Percentiles rank a stretch among this genome's conserved stretches.
Conservation (phyloP, 2,797 vertebrate species). For the Enteromius thamalakanensis region DNA sequence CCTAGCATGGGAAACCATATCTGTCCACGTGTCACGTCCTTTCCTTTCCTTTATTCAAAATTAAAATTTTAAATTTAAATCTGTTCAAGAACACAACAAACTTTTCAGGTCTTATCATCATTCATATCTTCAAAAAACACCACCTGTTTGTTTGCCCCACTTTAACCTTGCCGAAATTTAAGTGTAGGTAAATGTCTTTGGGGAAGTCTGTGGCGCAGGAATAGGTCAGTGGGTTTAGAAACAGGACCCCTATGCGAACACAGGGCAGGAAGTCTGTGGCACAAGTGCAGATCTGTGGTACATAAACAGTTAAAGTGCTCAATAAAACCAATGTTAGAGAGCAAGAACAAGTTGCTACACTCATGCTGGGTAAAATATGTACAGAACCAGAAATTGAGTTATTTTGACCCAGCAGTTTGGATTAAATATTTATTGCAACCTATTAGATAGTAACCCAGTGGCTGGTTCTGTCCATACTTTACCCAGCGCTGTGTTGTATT, state of each 20-base stretch:
- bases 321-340: not conserved
- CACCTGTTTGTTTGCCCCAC: conserved; percentile 41
- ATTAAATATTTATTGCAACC: too few relatives aligned
- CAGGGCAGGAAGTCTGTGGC: conserved; percentile 55
- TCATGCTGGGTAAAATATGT: too few relatives aligned
- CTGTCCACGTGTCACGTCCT: too few relatives aligned
- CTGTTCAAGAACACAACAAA: conserved; percentile 31
- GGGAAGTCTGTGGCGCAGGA: conserved; percentile 39
- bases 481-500: too few relatives aligned
- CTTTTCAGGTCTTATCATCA: conserved; percentile 36
- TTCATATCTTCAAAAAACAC: conserved; percentile 36
- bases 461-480: too few relatives aligned
- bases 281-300: conserved; percentile 48
- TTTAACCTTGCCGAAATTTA: conserved; percentile 53
- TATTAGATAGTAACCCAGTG: too few relatives aligned
- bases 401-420: too few relatives aligned
- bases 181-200: conserved; percentile 43
- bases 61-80: conserved; percentile 8
- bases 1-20: too few relatives aligned
- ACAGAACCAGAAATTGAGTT: too few relatives aligned
- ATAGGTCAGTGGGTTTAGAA: conserved; percentile 53
- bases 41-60: not conserved
- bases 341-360: not conserved
- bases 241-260: conserved; percentile 46
- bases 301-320: conserved; percentile 59